Base-by-base conservation (phyloP, 2,113 vertebrate genomes). In the Serranochromis macrocephalus region DNA sequence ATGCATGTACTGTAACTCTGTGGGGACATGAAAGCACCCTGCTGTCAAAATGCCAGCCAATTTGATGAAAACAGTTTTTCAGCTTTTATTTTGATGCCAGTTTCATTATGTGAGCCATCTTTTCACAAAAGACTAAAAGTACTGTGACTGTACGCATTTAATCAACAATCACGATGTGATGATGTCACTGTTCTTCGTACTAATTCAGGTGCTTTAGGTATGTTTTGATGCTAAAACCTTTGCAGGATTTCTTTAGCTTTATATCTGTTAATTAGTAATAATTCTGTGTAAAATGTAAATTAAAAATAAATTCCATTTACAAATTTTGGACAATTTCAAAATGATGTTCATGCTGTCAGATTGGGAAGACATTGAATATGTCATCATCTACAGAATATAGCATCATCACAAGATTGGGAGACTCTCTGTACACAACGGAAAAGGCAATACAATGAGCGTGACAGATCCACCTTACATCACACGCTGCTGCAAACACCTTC, bases 41-140 rank as follows among this genome's bases (percentile, higher is more conserved):
- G 71, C 71, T 75, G 71, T 47, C 71, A 47, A 29, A 47, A 47
- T 75, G 42, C 71, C 42, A 75, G 71, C 3, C 24, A 19, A 29
- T 75, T 29, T 47, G 40, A 47, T 47, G 40, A 19, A 47, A 29
- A 29, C 12, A 19, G 14, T 3, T 75, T 75, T 75, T 75, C 40
- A 75, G 71, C 71, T 47, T 75, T 47, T 26, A 75, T 75, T 75
- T 75, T 45, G 42, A 19, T 75, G 24, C 9, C 14, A 47, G 13
- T 75, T 47, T 29, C 9, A 29, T 75, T 47, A 19, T 29, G 14
- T 7, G 16, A 47, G 10, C 17, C 14, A 47, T 19, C 24, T 1
- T 75, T 47, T 73, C 68, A 45, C 68, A 45, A 26, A 42, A 73
- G 24, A 75, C 19, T 29, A 3, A 75, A 75, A 47, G 24, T 1